A percentile compares a stretch with the other conserved stretches of the same genome.
Conservation (phyloP, 1,140 invertebrate genomes). For the Chelonus insularis region DNA sequence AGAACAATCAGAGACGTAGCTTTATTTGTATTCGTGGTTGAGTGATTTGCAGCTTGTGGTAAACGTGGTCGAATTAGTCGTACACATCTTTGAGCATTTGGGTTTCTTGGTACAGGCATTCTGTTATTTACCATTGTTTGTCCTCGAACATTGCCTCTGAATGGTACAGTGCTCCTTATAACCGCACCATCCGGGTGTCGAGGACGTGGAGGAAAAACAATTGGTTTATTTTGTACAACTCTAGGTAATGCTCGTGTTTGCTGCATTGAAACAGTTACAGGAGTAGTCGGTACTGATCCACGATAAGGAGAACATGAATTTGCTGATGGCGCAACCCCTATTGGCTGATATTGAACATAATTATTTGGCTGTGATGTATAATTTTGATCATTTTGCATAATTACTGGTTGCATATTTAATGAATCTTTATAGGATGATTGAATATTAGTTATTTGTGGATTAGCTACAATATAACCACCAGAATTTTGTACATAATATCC, state of each 20-base stretch:
- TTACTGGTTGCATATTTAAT: conserved; percentile 32
- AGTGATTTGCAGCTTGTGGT: too few species aligned
- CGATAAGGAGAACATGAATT: neutral
- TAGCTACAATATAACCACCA: conserved; percentile 14
- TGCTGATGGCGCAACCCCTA: conserved; percentile 3
- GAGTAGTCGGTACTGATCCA: neutral
- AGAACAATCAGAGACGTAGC: conserved; percentile 52
- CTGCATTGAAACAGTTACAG: neutral
- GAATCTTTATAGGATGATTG: neutral
- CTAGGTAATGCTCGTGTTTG: neutral
- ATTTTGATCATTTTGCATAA: conserved; percentile 29
- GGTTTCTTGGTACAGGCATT: neutral
- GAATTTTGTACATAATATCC: conserved; percentile 37
- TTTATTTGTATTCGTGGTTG: conserved; percentile 26
- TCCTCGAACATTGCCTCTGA: conserved; percentile 4
- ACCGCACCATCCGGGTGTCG: conserved; percentile 37
- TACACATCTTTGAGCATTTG: neutral
- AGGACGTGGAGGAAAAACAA: conserved; percentile 10
- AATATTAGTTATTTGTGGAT: conserved; percentile 2
- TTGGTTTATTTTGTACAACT: conserved; percentile 10
- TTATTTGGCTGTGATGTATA: conserved; percentile 21
- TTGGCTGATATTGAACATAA: conserved; percentile 16
- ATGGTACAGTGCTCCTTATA: conserved; percentile 30
- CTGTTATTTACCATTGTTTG: too few species aligned
- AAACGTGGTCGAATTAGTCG: neutral